These are phyloP conservation scores for Chinchilla lanigera DNA, from an alignment of 2,113 vertebrate genomes.

Conservation along the genomic window DNA sequence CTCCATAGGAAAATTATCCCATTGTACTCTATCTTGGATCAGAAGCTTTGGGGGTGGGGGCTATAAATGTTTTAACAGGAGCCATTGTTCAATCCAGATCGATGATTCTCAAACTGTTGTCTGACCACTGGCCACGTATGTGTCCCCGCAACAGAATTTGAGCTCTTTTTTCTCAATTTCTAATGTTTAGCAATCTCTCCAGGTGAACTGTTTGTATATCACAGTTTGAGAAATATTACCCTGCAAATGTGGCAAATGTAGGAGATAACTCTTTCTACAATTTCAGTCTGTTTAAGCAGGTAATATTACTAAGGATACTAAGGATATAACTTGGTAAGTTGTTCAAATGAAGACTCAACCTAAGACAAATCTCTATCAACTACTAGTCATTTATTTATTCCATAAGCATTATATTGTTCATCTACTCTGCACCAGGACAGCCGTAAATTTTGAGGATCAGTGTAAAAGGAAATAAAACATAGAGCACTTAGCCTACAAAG, in stretches of 20 bases:
- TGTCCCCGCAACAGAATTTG: neutral
- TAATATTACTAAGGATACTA: neutral
- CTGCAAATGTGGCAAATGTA: neutral
- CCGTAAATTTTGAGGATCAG: neutral
- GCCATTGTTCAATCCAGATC: neutral
- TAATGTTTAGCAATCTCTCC: neutral
- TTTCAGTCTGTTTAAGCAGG: neutral
- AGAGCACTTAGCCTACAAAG: neutral
- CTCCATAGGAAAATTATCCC: neutral
- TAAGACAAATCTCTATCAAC: neutral
- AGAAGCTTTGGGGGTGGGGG: neutral
- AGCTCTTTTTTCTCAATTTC: neutral
- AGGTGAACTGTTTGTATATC: neutral
- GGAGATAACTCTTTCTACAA: neutral
- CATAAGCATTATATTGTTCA: neutral
- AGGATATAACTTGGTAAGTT: neutral
- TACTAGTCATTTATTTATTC: neutral
- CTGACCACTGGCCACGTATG: neutral
- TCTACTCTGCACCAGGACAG: neutral
- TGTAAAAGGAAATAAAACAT: neutral
- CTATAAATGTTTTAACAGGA: neutral
- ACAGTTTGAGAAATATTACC: neutral
- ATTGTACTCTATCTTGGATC: neutral
- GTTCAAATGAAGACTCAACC: neutral
- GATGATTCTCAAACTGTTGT: neutral